Conservation (phyloP, 2,113 vertebrate genomes). For the Nasalis larvatus region DNA sequence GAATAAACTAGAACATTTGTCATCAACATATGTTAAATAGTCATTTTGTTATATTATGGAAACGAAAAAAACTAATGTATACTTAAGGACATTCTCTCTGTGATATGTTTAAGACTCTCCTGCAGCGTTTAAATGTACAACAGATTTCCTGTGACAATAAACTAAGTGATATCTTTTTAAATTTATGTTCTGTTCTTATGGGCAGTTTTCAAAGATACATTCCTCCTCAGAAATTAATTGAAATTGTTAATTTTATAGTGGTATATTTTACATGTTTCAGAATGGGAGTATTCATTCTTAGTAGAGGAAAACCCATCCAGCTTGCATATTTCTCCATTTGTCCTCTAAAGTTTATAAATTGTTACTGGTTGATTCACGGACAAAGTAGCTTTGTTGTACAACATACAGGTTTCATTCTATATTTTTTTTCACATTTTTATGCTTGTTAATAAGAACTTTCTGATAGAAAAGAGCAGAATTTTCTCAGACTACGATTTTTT, state of each 20-base stretch:
- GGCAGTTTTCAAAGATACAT: constrained; percentile 44
- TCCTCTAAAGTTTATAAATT: constrained; percentile 12
- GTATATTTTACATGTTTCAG: constrained; percentile 24
- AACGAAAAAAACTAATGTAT: constrained; percentile 31
- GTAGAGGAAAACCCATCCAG: constrained; percentile 21
- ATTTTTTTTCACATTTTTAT: constrained; percentile 42
- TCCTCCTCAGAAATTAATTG: constrained; percentile 46
- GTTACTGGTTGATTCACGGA: constrained; percentile 8
- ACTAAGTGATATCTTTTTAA: constrained; percentile 43
- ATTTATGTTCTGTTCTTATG: constrained; percentile 35
- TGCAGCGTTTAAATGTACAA: neutral
- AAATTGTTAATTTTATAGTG: constrained; percentile 27
- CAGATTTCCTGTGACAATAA: constrained; percentile 61
- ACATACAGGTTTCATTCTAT: neutral
- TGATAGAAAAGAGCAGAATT: constrained; percentile 16
- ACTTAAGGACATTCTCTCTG: constrained; percentile 27
- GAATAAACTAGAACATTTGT: constrained; percentile 58
- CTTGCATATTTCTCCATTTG: constrained; percentile 35
- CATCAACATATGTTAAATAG: constrained; percentile 46
- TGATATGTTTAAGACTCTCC: constrained; percentile 43
- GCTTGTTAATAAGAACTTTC: neutral
- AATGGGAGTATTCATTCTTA: constrained; percentile 37
- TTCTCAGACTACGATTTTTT: constrained; percentile 18
- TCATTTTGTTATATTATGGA: constrained; percentile 62
- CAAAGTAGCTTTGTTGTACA: constrained; percentile 40